These are phyloP conservation scores for Anser brachyrhynchus DNA, from an alignment of 2,113 vertebrate species.

Conservation along the genomic window DNA sequence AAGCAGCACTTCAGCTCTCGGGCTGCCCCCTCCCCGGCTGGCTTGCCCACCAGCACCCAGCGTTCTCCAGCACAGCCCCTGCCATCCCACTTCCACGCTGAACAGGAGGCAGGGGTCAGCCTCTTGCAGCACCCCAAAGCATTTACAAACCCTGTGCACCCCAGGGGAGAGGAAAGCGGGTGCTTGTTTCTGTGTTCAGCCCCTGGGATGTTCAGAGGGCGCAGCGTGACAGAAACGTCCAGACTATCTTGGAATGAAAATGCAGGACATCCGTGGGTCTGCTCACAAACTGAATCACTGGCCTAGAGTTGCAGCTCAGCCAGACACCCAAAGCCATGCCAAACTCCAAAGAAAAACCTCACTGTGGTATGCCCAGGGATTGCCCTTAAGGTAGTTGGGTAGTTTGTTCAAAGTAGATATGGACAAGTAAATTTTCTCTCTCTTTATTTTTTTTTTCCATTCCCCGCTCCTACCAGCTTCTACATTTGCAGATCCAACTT, in stretches of 20 bases:
- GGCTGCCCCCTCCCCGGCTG: too few species aligned
- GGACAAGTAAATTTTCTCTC: neutral
- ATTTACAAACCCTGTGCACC: neutral
- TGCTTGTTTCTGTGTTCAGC: accelerated
- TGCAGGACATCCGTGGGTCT: neutral
- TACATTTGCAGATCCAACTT: neutral
- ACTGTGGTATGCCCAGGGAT: accelerated
- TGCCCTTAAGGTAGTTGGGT: neutral
- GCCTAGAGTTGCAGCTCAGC: neutral
- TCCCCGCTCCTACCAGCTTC: neutral
- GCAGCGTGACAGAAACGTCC: neutral
- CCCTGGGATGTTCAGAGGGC: neutral
- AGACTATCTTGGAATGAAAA: accelerated
- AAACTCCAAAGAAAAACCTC: neutral
- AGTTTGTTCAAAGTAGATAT: neutral
- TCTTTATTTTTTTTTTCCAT: neutral
- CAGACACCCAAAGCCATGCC: accelerated
- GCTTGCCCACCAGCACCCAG: too few species aligned
- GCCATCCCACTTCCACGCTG: accelerated
- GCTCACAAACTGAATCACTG: neutral
- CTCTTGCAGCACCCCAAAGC: neutral
- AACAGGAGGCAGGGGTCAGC: neutral
- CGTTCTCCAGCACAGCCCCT: neutral
- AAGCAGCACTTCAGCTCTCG: neutral
- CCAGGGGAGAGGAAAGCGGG: neutral